Conservation (phyloP, 2,888 invertebrate species). For the Acleris cristana region DNA sequence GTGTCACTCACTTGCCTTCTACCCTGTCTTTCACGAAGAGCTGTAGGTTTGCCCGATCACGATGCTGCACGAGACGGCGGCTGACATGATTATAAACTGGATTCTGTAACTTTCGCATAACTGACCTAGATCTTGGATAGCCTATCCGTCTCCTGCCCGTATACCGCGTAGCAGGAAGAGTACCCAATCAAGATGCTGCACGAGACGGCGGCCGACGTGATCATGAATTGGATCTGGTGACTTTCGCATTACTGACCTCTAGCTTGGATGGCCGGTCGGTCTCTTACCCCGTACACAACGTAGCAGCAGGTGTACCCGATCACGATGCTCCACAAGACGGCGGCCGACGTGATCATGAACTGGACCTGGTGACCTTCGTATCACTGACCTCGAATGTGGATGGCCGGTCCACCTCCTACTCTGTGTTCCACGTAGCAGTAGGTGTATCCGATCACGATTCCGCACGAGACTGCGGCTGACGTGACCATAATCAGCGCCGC, state of each 20-base stretch:
- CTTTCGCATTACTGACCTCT: no score
- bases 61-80: conserved; percentile 61
- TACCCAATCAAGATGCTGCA: no score
- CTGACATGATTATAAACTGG: conserved; percentile 50
- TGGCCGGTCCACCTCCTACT: conserved; percentile 36
- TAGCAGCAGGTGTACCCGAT: conserved; percentile 74
- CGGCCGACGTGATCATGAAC: conserved; percentile 55
- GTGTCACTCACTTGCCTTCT: conserved; percentile 23
- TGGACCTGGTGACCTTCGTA: no score
- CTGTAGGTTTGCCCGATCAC: conserved; percentile 72
- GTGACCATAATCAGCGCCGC: conserved; percentile 56
- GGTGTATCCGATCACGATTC: conserved; percentile 67
- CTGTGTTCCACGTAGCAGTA: conserved; percentile 70
- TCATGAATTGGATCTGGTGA: no score
- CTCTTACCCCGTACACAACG: conserved; percentile 59
- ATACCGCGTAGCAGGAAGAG: no score
- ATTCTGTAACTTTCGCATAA: no score
- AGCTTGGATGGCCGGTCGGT: no score
- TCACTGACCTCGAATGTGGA: no score
- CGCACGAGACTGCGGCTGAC: conserved; percentile 59
- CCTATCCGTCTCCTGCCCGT: no score
- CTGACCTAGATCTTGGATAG: no score
- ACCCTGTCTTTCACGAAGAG: conserved; percentile 64
- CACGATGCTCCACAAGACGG: conserved; percentile 60
- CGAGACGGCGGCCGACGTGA: no score